Percentiles rank a stretch among this genome's conserved stretches.
Conservation (phyloP, 2,888 invertebrate genomes). For the Hermaeophaga mercurialis region DNA sequence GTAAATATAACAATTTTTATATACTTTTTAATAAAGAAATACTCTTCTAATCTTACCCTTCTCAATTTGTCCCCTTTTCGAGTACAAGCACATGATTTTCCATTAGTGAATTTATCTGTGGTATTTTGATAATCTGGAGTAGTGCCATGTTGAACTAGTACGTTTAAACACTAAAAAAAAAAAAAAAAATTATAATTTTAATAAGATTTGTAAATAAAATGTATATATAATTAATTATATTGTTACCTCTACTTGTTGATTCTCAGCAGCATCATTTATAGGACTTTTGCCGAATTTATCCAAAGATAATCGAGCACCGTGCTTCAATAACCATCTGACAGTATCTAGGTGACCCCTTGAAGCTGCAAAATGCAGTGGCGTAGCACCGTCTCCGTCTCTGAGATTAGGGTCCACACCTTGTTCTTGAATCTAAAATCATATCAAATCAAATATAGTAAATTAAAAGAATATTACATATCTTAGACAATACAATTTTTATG, state of each 20-base stretch:
- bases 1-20: no score
- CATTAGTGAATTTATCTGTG: conserved; percentile 47
- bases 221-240: no score
- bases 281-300: conserved; percentile 91
- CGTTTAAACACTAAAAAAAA: conserved; percentile 73
- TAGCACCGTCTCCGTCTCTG: conserved; percentile 86
- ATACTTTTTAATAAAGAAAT: no score
- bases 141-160: conserved; percentile 81
- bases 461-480: no score
- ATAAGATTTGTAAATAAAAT: no score
- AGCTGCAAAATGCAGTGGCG: conserved; percentile 87
- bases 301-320: conserved; percentile 79
- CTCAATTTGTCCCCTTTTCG: conserved; percentile 54
- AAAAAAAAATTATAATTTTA: not conserved
- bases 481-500: no score
- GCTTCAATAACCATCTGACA: conserved; percentile 81
- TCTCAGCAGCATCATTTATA: conserved; percentile 89
- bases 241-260: conserved; percentile 83
- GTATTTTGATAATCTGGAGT: conserved; percentile 67
- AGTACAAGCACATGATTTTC: conserved; percentile 58
- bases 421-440: conserved; percentile 76
- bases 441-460: no score
- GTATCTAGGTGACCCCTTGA: conserved; percentile 82
- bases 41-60: conserved; percentile 55
- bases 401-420: conserved; percentile 85